These are phyloP conservation scores for Drosophila willistoni DNA, from an alignment of 1,140 invertebrate species.

Conservation along the genomic window DNA sequence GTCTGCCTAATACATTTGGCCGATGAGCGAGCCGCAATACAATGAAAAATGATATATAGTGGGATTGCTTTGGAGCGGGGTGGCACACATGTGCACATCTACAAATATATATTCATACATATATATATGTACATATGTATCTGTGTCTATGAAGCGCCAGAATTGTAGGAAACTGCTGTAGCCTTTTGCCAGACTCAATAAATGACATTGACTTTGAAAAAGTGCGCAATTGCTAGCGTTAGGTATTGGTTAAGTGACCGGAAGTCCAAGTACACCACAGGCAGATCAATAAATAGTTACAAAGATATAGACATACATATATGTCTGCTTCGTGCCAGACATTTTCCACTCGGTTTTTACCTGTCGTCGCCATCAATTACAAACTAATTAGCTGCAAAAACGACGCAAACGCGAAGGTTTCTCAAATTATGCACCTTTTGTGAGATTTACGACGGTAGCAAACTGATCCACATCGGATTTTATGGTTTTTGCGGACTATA, in stretches of 20 bases:
- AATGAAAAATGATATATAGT: background rate
- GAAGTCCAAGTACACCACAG: constrained; percentile 25
- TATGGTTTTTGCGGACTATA: constrained; percentile 54
- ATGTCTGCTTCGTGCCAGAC: constrained; percentile 18
- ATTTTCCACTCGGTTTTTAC: constrained; percentile 49
- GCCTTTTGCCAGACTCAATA: constrained; percentile 55
- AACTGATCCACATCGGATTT: constrained; percentile 55
- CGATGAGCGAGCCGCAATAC: constrained; percentile 47
- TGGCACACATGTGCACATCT: background rate
- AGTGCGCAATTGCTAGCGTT: constrained; percentile 15
- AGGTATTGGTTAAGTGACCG: constrained; percentile 30
- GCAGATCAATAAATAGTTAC: constrained; percentile 11
- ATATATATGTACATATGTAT: background rate
- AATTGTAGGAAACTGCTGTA: constrained; percentile 45
- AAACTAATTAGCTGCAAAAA: constrained; percentile 66
- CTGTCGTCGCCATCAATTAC: constrained; percentile 52
- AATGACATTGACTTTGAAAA: constrained; percentile 73
- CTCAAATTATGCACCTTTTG: constrained; percentile 11
- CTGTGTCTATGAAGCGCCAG: constrained; percentile 35
- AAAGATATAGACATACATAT: background rate
- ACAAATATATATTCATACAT: background rate
- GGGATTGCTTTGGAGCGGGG: background rate
- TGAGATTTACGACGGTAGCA: constrained; percentile 56
- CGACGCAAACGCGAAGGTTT: constrained; percentile 45
- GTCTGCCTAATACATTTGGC: constrained; percentile 63